Base-by-base conservation (phyloP, 2,888 invertebrate species). In the Clivina fossor region DNA sequence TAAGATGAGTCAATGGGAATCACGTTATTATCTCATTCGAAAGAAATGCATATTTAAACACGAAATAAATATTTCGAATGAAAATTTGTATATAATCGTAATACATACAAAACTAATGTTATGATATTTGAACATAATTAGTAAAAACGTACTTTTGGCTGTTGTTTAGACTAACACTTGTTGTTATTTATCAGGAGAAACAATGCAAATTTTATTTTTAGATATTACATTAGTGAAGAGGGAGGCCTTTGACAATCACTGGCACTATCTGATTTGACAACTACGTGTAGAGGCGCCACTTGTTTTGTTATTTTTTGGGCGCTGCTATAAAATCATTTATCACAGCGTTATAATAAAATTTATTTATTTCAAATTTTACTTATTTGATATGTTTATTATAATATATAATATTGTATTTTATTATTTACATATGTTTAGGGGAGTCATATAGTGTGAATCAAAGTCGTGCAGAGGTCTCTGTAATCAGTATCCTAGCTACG, bases 181-280 rank as follows among this genome's bases (percentile, higher is more conserved):
- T 53, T 53, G 53, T 44, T 26, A 53, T 44, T 16, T 28, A 16
- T 22, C 40, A 22, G 22, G 30, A 38, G 37, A 55, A 55, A 33
- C 47, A 16, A n/a, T n/a, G 46, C n/a, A 26, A 33, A 32, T 32
- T 20, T 47, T 55, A 55, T 55, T 47, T 55, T 55, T 55, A 30
- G 47, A 46, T 13, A 55, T 55, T 47, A 55, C 55, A 55, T 46
- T 40, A 55, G 40, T 47, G 47, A 40, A n/a, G n/a, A n/a, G 35
- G 30, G 35, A 51, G 51, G 32, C 35, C 51, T 38, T 51, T 53
- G 53, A 53, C 53, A 53, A 41, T 33, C 53, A 53, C 43, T 35
- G 33, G 44, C 37, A 53, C 26, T 44, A 24, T 26, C 8, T 53
- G 44, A 44, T 53, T 35, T 24, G 11, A 8, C 35, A 24, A 24